Conservation (phyloP, 2,113 vertebrate genomes). For the Brachyhypopomus occidentalis region DNA sequence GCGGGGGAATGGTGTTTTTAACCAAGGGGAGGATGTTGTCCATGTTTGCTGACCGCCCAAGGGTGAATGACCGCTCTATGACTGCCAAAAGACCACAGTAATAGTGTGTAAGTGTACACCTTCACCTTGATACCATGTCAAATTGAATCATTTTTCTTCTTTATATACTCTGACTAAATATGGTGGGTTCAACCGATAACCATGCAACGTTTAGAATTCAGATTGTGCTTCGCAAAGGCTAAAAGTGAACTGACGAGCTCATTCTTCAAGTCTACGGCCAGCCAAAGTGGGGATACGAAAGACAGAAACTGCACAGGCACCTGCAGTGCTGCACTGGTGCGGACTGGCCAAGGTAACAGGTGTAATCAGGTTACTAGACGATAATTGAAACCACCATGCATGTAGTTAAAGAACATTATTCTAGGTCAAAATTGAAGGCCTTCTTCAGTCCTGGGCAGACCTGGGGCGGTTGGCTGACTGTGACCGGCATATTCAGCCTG, state of each 20-base stretch:
- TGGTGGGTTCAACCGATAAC: not conserved
- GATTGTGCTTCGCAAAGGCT: not conserved
- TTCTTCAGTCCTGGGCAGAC: constrained; percentile 56
- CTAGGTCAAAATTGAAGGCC: constrained; percentile 25
- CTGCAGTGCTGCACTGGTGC: not conserved
- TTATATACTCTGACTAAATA: not conserved
- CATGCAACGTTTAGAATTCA: not conserved
- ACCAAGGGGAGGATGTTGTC: constrained; percentile 82
- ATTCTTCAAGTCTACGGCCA: not conserved
- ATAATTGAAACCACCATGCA: not conserved
- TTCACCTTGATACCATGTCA: not conserved
- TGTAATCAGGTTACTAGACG: not conserved
- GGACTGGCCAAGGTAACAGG: not conserved
- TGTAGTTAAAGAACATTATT: not conserved
- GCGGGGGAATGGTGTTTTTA: constrained; percentile 83
- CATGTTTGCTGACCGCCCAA: constrained; percentile 80
- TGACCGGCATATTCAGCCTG: constrained; percentile 72
- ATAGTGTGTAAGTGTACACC: not conserved
- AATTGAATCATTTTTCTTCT: not conserved
- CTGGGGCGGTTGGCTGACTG: constrained; percentile 72
- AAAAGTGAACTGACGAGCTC: not conserved
- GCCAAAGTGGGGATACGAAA: not conserved
- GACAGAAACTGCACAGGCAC: not conserved
- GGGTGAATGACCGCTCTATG: constrained; percentile 80
- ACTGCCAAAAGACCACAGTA: constrained; percentile 73